A percentile compares a stretch with the other conserved stretches of the same genome.
phyloP scores from a whole-genome alignment of 2,888 invertebrate genomes.

The Tetropium fuscum region DNA sequence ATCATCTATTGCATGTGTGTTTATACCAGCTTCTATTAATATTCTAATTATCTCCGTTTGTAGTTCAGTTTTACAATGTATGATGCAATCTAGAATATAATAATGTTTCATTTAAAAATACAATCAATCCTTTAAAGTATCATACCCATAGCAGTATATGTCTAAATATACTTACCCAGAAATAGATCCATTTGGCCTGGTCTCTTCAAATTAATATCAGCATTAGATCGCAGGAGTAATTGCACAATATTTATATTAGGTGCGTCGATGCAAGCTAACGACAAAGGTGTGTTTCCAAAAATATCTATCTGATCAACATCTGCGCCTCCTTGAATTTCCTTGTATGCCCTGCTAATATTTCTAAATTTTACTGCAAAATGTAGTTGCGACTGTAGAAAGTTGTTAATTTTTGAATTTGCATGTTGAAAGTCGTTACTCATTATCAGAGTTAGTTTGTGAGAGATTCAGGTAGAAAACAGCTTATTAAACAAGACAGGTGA shows the following conservation, averaged over 20 bases:
- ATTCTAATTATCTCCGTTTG: slow-evolving; percentile 62
- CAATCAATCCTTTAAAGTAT: not conserved
- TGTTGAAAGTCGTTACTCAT: too few species aligned
- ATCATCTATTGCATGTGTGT: slow-evolving; percentile 27
- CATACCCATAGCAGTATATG: not conserved
- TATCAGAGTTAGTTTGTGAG: too few species aligned
- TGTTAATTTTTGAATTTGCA: slow-evolving; percentile 17
- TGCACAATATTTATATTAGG: slow-evolving; percentile 41
- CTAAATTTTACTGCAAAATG: slow-evolving; percentile 39
- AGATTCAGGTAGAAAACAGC: too few species aligned
- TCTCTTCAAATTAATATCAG: slow-evolving; percentile 29
- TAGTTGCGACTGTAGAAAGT: slow-evolving; percentile 38
- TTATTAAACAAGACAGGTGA: too few species aligned
- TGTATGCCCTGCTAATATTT: slow-evolving; percentile 30
- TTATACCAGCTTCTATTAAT: slow-evolving; percentile 21
- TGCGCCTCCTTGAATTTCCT: slow-evolving; percentile 42
- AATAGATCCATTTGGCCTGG: slow-evolving; percentile 24
- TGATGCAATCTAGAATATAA: slow-evolving; percentile 46
- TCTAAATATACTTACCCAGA: slow-evolving; percentile 28
- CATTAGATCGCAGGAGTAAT: slow-evolving; percentile 26
- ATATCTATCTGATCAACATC: slow-evolving; percentile 63
- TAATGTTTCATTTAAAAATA: not conserved
- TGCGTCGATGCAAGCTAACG: slow-evolving; percentile 65
- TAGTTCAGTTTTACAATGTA: slow-evolving; percentile 58
- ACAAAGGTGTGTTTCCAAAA: slow-evolving; percentile 67